Evolutionary conservation across 1,140 invertebrate species (phyloP), one percentile per base, ranked within the genome.

Genomic region (Hormaphis cornu): DNA sequence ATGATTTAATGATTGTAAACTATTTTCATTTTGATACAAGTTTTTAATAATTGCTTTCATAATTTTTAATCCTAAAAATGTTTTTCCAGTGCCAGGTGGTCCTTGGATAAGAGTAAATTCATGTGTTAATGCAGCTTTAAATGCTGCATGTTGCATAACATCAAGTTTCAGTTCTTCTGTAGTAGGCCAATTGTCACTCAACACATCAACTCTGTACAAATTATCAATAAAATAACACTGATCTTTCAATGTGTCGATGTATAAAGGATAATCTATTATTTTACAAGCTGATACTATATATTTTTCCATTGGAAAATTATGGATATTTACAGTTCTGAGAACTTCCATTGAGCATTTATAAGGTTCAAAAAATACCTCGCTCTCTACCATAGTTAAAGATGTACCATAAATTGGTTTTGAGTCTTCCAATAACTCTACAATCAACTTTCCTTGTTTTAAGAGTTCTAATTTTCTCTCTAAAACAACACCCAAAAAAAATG

Each of bases 1-100:
- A 26, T 54, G 52, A 2, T 73, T 59, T 33, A 72, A 74, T 33
- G 9, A 4, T 4, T 4, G 30, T 42, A n/a, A 4, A n/a, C 1
- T n/a, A 24, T 6, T 9, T 16, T 42, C 75, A 1, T 72, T 46
- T 44, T 12, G 22, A 61, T 61, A 61, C 8, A 76, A 70, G 74
- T 85, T 86, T 28, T 80, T 46, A 10, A 89, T 73, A 9, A 89
- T 74, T 3, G 81, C 81, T 71, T 83, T 77, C 0, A 84, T 80
- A 35, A 90, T 80, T 78, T 87, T 82, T 10, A 89, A 77, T 2
- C 87, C 88, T n/a, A 91, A 74, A 74, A 80, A 87, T 0, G 89
- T 90, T 79, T 92, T 91, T 0, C 89, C 89, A 1, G 89, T 91
- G 5, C 89, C 89, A 1, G 89, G 89, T 12, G 86, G 86, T 0